phyloP scores from a whole-genome alignment of 2,888 invertebrate genomes.

The Calliphora vomitoria region DNA sequence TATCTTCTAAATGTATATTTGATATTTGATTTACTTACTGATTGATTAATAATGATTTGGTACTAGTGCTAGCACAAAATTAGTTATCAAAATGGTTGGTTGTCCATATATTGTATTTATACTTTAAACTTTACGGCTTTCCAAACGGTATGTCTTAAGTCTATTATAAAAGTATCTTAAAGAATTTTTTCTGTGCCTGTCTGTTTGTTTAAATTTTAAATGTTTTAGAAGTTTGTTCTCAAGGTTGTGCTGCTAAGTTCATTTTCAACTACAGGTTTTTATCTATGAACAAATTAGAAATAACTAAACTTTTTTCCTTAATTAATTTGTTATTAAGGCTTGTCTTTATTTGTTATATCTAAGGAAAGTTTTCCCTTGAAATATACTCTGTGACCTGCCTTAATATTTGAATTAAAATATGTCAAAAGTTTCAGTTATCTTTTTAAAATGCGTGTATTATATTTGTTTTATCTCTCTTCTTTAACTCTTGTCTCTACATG shows the following conservation, averaged over 20 bases:
- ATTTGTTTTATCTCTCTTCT: background rate
- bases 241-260: too few species aligned
- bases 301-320: too few species aligned
- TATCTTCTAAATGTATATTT: constrained; percentile 45
- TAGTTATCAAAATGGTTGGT: constrained; percentile 39
- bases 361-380: too few species aligned
- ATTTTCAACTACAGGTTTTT: too few species aligned
- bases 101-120: constrained; percentile 26
- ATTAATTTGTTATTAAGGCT: too few species aligned
- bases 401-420: too few species aligned
- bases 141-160: background rate
- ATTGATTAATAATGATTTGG: constrained; percentile 19
- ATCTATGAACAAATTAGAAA: too few species aligned
- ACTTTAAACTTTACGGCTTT: constrained; percentile 36
- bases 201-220: background rate
- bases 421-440: background rate
- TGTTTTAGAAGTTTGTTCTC: too few species aligned
- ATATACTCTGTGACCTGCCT: too few species aligned
- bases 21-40: constrained; percentile 46
- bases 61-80: constrained; percentile 58
- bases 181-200: background rate
- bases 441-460: too few species aligned
- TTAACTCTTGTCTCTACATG: constrained; percentile 19
- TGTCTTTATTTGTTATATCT: too few species aligned
- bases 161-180: constrained; percentile 1